These are phyloP conservation scores for Eciton burchellii DNA, from an alignment of 1,140 invertebrate species.

Conservation along the genomic window DNA sequence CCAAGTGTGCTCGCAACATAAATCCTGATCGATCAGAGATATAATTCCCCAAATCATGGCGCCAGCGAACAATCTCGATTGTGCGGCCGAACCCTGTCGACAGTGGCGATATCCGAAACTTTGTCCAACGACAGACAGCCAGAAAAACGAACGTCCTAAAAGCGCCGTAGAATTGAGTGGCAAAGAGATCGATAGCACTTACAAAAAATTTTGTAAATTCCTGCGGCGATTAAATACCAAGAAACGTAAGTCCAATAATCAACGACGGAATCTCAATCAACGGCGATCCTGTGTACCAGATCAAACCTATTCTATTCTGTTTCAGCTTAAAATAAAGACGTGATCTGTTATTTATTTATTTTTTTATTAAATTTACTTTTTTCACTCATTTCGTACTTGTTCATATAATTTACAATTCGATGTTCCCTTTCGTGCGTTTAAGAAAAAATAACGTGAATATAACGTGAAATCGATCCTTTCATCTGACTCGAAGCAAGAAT, in stretches of 20 bases:
- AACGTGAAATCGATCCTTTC: too few relatives aligned
- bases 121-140: conserved; percentile 62
- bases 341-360: too few relatives aligned
- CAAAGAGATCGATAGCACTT: conserved; percentile 78
- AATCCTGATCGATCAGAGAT: background rate
- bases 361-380: too few relatives aligned
- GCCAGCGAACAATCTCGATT: conserved; percentile 79
- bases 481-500: too few relatives aligned
- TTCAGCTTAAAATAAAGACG: too few relatives aligned
- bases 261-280: background rate
- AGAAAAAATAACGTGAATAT: too few relatives aligned
- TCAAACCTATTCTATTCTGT: too few relatives aligned
- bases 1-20: background rate
- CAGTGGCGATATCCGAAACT: conserved; percentile 82
- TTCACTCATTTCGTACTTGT: too few relatives aligned
- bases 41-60: conserved; percentile 73
- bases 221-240: conserved; percentile 77
- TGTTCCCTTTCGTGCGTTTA: too few relatives aligned
- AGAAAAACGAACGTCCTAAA: conserved; percentile 74
- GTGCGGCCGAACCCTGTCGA: conserved; percentile 82
- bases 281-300: too few relatives aligned
- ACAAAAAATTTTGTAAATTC: conserved; percentile 84
- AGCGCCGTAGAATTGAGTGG: conserved; percentile 76
- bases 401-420: too few relatives aligned
- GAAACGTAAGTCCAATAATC: conserved; percentile 80